phyloP scores from a whole-genome alignment of 2,113 vertebrate genomes.

The Upupa epops region DNA sequence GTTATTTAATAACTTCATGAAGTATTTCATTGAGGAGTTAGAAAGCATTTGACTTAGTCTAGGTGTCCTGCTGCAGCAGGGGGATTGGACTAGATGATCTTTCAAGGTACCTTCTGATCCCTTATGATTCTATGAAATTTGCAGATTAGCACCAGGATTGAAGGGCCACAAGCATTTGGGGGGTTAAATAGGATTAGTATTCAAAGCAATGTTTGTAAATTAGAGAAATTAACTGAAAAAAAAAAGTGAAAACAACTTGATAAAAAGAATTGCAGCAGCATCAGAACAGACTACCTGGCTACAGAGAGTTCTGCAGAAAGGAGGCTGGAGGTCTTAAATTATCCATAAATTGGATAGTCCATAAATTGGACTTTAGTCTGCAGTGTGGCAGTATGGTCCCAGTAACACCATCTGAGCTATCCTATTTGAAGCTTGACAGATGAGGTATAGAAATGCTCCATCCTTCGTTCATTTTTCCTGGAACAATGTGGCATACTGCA shows the following conservation, averaged over 20 bases:
- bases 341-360: too few relatives aligned
- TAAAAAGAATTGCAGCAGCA: not conserved
- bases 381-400: not conserved
- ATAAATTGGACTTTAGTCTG: not conserved
- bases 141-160: not conserved
- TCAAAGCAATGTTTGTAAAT: not conserved
- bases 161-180: not conserved
- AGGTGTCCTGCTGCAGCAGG: too few relatives aligned
- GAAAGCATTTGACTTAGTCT: too few relatives aligned
- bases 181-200: not conserved
- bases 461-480: not conserved
- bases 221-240: not conserved
- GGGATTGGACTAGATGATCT: too few relatives aligned
- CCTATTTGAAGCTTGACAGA: not conserved
- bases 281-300: not conserved
- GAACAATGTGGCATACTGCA: not conserved
- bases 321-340: not conserved
- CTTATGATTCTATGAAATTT: too few relatives aligned
- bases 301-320: not conserved
- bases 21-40: not conserved
- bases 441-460: not conserved
- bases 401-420: not conserved
- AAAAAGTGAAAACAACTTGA: not conserved
- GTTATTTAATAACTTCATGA: not conserved
- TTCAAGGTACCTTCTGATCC: too few relatives aligned